Base-by-base conservation (phyloP, 1,140 invertebrate genomes). In the Drosophila arizonae region DNA sequence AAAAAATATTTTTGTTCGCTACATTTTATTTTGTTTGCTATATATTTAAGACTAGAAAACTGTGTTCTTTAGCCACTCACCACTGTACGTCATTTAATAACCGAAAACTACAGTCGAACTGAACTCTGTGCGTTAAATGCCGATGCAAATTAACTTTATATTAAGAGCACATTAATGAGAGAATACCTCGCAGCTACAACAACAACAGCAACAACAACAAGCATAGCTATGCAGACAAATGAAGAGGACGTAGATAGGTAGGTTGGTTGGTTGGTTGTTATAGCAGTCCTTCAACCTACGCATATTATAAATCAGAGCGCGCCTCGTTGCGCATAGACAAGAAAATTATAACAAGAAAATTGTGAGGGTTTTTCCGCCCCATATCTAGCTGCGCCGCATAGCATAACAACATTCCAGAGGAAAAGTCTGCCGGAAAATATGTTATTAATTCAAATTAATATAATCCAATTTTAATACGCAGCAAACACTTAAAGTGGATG, bases 401-500 rank as follows among this genome's bases (percentile, higher is more conserved):
- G 45, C 69, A 39, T 76, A 54, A 75, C 54, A 78, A 50, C 72
- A 86, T 86, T 79, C 72, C 82, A 57, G 6, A 45, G 67, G 13
- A 74, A 80, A 70, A 72, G 56, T 64, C 57, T 50, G 50, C 54
- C 80, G 85, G 77, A 88, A 88, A 88, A 90, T 88, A 88, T 88
- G 86, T 88, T 90, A 88, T 88, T 88, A 88, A 88, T 88, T 81
- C 71, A 90, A 88, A 88, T 88, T 88, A 90, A 90, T 90, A 90
- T 85, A 88, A 88, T 90, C 68, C 58, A 65, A 81, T 86, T 26
- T 48, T 60, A 70, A 46, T 46, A 46, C 43, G 15, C 43, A 17
- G 4, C n/a, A 46, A 15, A 4, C 43, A 46, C 8, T 46, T 15
- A 46, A 46, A 46, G n/a, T 15, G 6, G 5, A 6, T 8, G 15